Percentiles rank a stretch among this genome's conserved stretches.
These are phyloP conservation scores for Mesorhabditis sp. DNA, from an alignment of 2,888 invertebrate genomes.

Conservation along the genomic window DNA sequence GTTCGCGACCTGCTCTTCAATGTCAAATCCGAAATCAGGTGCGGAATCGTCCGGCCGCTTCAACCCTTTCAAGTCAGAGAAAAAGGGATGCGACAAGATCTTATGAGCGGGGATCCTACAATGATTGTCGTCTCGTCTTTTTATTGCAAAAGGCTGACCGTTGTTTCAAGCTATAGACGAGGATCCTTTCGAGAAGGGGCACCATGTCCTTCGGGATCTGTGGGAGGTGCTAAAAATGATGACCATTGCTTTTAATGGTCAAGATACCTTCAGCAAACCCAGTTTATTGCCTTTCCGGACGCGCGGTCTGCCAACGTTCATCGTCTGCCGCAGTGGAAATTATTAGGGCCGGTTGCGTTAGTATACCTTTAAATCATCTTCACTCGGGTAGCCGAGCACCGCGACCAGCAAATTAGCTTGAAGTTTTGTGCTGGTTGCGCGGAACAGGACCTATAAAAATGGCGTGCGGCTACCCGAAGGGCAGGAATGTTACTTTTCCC, in stretches of 20 bases:
- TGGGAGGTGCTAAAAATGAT: neutral
- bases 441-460: neutral
- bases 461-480: neutral
- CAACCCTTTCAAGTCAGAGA: neutral
- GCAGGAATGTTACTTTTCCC: conserved; percentile 8
- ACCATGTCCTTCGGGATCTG: conserved; percentile 1
- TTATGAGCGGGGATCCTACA: neutral
- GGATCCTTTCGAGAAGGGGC: neutral
- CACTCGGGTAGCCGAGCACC: conserved; percentile 44
- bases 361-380: conserved; percentile 36
- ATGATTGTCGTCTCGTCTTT: too few relatives aligned
- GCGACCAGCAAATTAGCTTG: conserved; percentile 28
- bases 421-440: neutral
- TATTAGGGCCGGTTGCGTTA: too few relatives aligned
- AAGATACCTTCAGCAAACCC: neutral
- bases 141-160: neutral
- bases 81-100: neutral
- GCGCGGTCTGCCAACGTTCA: conserved; percentile 3
- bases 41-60: neutral
- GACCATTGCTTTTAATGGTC: neutral
- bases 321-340: neutral
- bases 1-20: neutral
- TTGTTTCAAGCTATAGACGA: neutral
- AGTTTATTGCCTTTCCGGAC: neutral
- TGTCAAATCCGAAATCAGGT: neutral